Evolutionary conservation across 2,113 vertebrate species (phyloP).

Genomic region (Tragelaphus imberbis): DNA sequence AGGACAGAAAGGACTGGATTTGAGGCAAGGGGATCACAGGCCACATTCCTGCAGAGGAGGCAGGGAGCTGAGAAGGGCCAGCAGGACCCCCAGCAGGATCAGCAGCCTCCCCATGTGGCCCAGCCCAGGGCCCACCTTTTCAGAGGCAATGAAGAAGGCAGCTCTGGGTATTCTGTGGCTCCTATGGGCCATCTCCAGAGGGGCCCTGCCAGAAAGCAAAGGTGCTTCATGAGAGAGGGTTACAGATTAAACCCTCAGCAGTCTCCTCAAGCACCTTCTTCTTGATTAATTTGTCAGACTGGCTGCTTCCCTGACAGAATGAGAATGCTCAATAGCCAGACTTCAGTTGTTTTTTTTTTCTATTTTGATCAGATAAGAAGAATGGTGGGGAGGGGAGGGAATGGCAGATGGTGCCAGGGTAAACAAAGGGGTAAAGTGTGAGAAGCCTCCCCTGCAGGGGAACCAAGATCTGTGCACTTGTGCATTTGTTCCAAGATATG

Average conservation of each 20-base stretch:
- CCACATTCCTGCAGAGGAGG: not conserved
- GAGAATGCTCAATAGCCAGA: not conserved
- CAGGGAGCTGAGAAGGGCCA: not conserved
- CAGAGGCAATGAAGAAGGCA: not conserved
- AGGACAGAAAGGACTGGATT: not conserved
- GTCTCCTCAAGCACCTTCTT: conserved; percentile 6
- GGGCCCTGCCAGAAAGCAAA: not conserved
- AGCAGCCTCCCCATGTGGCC: fast-evolving
- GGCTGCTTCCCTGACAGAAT: not conserved
- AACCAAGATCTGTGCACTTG: not conserved
- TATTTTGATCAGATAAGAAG: not conserved
- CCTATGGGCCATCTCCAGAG: not conserved
- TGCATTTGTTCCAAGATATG: not conserved
- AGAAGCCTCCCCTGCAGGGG: not conserved
- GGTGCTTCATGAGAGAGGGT: not conserved
- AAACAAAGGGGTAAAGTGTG: not conserved
- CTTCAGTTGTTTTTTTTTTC: not conserved
- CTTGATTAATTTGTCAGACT: not conserved
- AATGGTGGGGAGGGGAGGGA: not conserved
- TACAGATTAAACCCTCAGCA: conserved; percentile 2
- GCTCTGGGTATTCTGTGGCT: not conserved
- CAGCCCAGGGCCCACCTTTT: not conserved
- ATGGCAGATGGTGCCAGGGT: not conserved
- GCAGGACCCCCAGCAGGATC: not conserved
- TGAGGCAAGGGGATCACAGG: not conserved